These are phyloP conservation scores for Rhinatrema bivittatum DNA, from an alignment of 2,797 vertebrate species.

Conservation along the genomic window DNA sequence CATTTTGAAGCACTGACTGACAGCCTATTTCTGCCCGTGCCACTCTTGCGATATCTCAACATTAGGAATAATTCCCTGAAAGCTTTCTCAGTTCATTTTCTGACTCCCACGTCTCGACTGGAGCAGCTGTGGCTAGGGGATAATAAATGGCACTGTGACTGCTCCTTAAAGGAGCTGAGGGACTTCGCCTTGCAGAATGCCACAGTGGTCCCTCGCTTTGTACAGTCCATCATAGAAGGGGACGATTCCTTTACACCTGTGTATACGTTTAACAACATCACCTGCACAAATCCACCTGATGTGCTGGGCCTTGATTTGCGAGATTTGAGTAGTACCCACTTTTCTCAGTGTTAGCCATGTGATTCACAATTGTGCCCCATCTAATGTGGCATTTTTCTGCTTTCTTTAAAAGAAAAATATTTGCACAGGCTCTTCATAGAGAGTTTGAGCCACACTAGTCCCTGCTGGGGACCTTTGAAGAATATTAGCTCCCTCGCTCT, in stretches of 20 bases:
- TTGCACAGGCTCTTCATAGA: not conserved
- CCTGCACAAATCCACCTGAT: constrained; percentile 66
- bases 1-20: constrained; percentile 55
- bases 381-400: too few species aligned
- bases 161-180: constrained; percentile 63
- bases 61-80: constrained; percentile 72
- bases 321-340: constrained; percentile 62
- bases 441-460: too few species aligned
- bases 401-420: not conserved
- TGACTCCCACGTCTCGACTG: constrained; percentile 54
- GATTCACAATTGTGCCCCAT: too few species aligned
- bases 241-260: constrained; percentile 68
- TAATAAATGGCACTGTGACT: constrained; percentile 88
- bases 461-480: too few species aligned
- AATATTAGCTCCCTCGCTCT: too few species aligned
- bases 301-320: constrained; percentile 75
- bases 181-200: constrained; percentile 70
- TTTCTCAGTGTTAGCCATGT: constrained; percentile 71
- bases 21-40: constrained; percentile 53
- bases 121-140: constrained; percentile 84
- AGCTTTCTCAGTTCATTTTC: constrained; percentile 41
- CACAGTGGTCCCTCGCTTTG: constrained; percentile 64
- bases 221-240: constrained; percentile 71
- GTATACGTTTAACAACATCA: constrained; percentile 88
- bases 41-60: constrained; percentile 74